Evolutionary conservation across 2,888 invertebrate genomes (phyloP).

Genomic region (Eilema griseolum): DNA sequence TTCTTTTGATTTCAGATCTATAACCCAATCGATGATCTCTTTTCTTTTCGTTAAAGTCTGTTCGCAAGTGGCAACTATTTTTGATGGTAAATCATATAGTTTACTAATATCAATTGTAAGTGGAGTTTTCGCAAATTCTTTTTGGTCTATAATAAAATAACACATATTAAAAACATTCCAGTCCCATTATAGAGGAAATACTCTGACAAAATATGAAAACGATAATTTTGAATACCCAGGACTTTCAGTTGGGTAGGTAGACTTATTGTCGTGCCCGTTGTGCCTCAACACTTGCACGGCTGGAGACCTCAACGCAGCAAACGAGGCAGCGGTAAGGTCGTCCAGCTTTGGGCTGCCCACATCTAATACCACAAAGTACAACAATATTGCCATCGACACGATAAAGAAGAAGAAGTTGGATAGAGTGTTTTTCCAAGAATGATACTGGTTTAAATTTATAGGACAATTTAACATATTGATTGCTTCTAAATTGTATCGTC

Average conservation of each 20-base stretch:
- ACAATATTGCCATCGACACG: too few species aligned
- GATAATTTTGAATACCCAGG: neutral
- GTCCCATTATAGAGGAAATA: neutral
- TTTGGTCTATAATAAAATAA: conserved; percentile 29
- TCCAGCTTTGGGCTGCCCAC: too few species aligned
- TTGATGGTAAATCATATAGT: conserved; percentile 69
- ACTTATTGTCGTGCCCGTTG: too few species aligned
- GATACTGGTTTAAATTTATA: too few species aligned
- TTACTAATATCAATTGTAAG: conserved; percentile 64
- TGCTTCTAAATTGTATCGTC: too few species aligned
- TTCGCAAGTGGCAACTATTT: conserved; percentile 72
- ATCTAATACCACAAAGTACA: too few species aligned
- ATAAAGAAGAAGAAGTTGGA: too few species aligned
- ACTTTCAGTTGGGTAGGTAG: neutral
- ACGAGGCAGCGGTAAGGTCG: too few species aligned
- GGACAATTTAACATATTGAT: too few species aligned
- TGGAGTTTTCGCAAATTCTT: conserved; percentile 36
- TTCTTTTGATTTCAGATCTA: conserved; percentile 62
- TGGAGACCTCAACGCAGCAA: too few species aligned
- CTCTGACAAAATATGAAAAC: neutral
- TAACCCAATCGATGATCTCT: conserved; percentile 77
- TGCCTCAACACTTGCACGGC: too few species aligned
- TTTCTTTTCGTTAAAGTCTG: conserved; percentile 70
- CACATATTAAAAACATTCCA: neutral
- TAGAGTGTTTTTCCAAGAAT: neutral